These are phyloP conservation scores for Mionectes olivaceus DNA, from an alignment of 2,797 vertebrate species.

Conservation along the genomic window DNA sequence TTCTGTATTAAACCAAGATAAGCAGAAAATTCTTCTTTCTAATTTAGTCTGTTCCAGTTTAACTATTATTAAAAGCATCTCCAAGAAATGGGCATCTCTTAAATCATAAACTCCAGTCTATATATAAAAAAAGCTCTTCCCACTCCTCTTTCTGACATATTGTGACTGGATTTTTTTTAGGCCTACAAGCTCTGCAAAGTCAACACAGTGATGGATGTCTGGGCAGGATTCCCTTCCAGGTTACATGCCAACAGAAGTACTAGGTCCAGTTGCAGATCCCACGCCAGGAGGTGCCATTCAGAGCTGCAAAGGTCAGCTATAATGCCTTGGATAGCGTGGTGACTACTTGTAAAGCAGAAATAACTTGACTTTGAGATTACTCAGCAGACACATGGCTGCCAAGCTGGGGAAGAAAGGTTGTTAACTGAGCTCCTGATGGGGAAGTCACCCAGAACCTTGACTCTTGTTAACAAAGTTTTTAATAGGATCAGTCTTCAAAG, in stretches of 20 bases:
- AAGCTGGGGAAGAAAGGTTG: background rate
- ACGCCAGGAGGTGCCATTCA: background rate
- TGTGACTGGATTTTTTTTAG: background rate
- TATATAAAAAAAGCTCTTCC: background rate
- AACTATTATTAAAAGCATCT: background rate
- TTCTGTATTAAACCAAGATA: background rate
- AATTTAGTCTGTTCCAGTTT: background rate
- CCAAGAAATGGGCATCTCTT: background rate
- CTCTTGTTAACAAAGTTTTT: background rate
- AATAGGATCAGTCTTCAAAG: background rate
- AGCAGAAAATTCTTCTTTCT: background rate
- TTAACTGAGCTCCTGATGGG: background rate
- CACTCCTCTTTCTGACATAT: background rate
- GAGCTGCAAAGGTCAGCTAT: conserved; percentile 4
- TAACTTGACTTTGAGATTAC: background rate
- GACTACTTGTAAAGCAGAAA: background rate
- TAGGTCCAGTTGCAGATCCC: background rate
- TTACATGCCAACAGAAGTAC: background rate
- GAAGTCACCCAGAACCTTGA: background rate
- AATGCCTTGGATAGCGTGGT: background rate
- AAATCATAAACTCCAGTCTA: background rate
- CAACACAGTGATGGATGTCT: background rate
- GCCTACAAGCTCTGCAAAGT: background rate
- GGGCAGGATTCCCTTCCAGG: background rate
- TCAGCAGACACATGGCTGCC: background rate